phyloP scores from a whole-genome alignment of 2,797 vertebrate genomes.

The Perodicticus potto region DNA sequence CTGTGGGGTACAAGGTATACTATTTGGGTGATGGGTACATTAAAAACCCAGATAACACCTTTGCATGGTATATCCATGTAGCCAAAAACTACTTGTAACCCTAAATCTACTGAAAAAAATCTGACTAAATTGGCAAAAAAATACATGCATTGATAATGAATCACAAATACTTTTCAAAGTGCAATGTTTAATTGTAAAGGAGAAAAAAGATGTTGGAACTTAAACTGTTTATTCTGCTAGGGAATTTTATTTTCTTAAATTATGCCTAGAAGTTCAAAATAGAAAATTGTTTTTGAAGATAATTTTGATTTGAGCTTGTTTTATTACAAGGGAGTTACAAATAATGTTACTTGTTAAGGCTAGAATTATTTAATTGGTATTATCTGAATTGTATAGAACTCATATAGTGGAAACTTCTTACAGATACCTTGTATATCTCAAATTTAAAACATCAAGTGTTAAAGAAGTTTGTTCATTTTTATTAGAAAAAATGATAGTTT shows the following conservation, averaged over 20 bases:
- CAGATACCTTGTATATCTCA: slow-evolving; percentile 45
- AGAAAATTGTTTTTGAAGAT: slow-evolving; percentile 60
- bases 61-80: neutral
- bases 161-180: slow-evolving; percentile 47
- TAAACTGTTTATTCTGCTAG: neutral
- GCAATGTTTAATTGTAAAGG: slow-evolving; percentile 35
- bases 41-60: neutral
- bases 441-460: slow-evolving; percentile 59
- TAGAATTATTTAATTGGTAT: slow-evolving; percentile 51
- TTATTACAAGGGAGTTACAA: slow-evolving; percentile 17
- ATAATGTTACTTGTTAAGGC: slow-evolving; percentile 34
- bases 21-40: neutral
- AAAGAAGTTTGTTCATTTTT: slow-evolving; percentile 47
- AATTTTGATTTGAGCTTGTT: slow-evolving; percentile 53
- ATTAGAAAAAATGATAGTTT: slow-evolving; percentile 47
- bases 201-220: slow-evolving; percentile 35
- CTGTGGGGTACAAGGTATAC: neutral
- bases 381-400: slow-evolving; percentile 39
- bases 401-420: slow-evolving; percentile 48
- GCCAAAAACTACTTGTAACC: neutral
- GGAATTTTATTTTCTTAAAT: slow-evolving; percentile 66
- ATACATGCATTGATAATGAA: slow-evolving; percentile 47
- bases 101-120: neutral
- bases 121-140: neutral
- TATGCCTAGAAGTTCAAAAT: slow-evolving; percentile 60